These are phyloP conservation scores for Pipistrellus kuhlii DNA, from an alignment of 2,797 vertebrate genomes.

Conservation along the genomic window DNA sequence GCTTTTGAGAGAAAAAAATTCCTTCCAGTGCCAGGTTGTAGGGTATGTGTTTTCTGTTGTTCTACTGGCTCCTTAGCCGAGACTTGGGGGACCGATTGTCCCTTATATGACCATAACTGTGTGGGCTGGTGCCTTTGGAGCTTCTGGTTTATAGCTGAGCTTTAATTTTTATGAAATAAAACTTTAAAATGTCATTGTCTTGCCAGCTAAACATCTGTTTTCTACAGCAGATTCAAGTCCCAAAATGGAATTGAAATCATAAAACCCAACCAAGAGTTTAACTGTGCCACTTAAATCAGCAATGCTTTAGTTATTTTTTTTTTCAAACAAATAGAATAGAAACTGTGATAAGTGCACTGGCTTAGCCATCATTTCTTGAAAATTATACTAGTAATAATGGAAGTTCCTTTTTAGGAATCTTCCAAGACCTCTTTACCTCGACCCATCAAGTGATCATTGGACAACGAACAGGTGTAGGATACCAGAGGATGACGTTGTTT, in stretches of 20 bases:
- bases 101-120: neutral
- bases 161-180: slow-evolving; percentile 69
- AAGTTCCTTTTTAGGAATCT: neutral
- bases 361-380: neutral
- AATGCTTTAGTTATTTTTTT: slow-evolving; percentile 1
- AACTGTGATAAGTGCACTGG: neutral
- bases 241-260: slow-evolving; percentile 31
- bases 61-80: neutral
- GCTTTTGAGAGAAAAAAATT: neutral
- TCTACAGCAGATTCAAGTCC: slow-evolving; percentile 16
- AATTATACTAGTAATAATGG: neutral
- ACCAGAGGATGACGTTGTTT: neutral
- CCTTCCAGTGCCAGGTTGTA: neutral
- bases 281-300: slow-evolving; percentile 59
- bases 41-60: neutral
- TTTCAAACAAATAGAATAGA: slow-evolving; percentile 1
- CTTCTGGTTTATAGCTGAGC: slow-evolving; percentile 60
- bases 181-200: slow-evolving; percentile 66
- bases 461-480: neutral
- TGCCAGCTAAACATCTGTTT: slow-evolving; percentile 60
- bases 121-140: slow-evolving; percentile 45
- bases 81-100: neutral
- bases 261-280: slow-evolving; percentile 48
- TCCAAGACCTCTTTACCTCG: neutral
- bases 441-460: neutral